Percentiles rank a stretch among this genome's conserved stretches.
Conservation (phyloP, 1,140 invertebrate species). For the Leptopilina clavipes region DNA sequence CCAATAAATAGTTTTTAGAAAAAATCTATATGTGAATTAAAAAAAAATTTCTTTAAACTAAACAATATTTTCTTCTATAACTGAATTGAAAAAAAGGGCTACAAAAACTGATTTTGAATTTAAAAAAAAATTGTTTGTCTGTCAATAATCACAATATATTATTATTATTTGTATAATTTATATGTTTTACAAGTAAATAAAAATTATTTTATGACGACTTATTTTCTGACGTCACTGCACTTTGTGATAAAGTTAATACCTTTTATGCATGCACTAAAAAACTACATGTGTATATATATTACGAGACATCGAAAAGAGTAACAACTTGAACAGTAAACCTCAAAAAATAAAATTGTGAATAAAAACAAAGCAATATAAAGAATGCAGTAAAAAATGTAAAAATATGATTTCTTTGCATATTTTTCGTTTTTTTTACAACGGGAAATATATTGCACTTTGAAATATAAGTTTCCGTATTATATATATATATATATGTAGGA, state of each 20-base stretch:
- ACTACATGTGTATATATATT: no score
- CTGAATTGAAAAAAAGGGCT: neutral
- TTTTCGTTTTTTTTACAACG: neutral
- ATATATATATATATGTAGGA: neutral
- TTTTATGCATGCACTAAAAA: slow-evolving; percentile 4
- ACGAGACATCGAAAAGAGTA: slow-evolving; percentile 15
- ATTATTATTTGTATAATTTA: neutral
- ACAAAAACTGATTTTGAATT: neutral
- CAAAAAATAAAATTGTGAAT: slow-evolving; percentile 4
- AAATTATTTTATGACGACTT: neutral
- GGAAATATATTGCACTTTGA: neutral
- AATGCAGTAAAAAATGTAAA: neutral
- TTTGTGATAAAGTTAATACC: neutral
- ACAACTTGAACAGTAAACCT: slow-evolving; percentile 1
- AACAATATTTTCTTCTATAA: no score
- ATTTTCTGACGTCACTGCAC: neutral
- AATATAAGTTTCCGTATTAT: neutral
- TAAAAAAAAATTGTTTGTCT: neutral
- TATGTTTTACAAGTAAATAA: neutral
- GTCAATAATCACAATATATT: no score
- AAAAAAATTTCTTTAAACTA: no score
- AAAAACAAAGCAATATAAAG: slow-evolving; percentile 18
- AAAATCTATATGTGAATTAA: no score
- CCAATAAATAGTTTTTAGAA: no score
- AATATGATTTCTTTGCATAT: neutral